Conservation (phyloP, 2,888 invertebrate species). For the Pseudanteris insignis region DNA sequence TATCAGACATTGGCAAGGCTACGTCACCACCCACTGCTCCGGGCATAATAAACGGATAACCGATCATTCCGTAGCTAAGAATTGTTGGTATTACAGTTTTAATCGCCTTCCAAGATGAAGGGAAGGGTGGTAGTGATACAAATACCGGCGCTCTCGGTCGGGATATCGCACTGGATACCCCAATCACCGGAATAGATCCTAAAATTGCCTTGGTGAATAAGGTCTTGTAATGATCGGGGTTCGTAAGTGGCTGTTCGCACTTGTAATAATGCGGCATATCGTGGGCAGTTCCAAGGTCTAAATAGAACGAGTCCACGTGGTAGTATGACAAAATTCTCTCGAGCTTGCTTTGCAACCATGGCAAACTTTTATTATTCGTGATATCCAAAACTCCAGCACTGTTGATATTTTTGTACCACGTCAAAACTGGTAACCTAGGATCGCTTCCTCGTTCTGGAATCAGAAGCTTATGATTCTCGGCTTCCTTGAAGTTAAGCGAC, state of each 20-base stretch:
- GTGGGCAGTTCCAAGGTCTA: conserved; percentile 83
- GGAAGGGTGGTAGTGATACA: conserved; percentile 84
- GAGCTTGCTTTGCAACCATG: conserved; percentile 82
- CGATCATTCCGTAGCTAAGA: conserved; percentile 86
- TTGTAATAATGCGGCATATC: conserved; percentile 89
- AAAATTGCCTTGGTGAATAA: conserved; percentile 74
- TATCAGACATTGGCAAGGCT: conserved; percentile 71
- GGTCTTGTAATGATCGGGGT: conserved; percentile 85
- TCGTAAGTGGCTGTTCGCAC: conserved; percentile 76
- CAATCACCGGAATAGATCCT: conserved; percentile 75
- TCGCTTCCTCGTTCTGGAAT: conserved; percentile 84
- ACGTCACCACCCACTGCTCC: conserved; percentile 94
- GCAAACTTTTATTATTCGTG: conserved; percentile 81
- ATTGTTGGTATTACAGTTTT: conserved; percentile 86
- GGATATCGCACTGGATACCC: conserved; percentile 83
- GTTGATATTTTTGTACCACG: conserved; percentile 78
- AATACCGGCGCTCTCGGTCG: conserved; percentile 87
- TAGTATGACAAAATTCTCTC: conserved; percentile 76
- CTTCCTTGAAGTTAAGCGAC: conserved; percentile 82
- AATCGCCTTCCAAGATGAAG: conserved; percentile 88
- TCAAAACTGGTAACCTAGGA: conserved; percentile 82
- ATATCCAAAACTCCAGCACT: conserved; percentile 89
- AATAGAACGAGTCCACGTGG: conserved; percentile 85
- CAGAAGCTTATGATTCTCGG: conserved; percentile 78
- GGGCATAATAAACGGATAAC: conserved; percentile 92